These are phyloP conservation scores for Nothura maculosa DNA, from an alignment of 2,797 vertebrate species.

Conservation along the genomic window DNA sequence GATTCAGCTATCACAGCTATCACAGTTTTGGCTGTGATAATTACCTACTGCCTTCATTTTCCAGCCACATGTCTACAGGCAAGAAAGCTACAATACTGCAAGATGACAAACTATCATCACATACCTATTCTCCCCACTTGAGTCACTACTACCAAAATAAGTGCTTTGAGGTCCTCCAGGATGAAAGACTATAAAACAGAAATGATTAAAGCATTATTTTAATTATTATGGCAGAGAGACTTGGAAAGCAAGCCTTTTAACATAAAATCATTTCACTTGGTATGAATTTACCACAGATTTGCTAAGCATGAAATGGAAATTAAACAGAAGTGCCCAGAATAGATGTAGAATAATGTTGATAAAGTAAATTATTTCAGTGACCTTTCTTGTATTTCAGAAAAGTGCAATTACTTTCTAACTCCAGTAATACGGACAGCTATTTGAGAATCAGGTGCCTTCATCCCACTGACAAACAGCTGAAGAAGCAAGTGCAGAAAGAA, in stretches of 20 bases:
- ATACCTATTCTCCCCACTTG: not conserved
- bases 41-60: not conserved
- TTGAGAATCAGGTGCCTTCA: not conserved
- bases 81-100: not conserved
- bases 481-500: not conserved
- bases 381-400: not conserved
- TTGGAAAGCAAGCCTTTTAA: conserved; percentile 29
- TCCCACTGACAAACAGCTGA: not conserved
- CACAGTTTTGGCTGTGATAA: not conserved
- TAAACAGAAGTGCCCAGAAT: not conserved
- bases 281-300: not conserved
- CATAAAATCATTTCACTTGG: not conserved
- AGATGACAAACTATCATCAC: not conserved
- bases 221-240: not conserved
- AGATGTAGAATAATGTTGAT: not conserved
- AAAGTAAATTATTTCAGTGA: conserved; percentile 11
- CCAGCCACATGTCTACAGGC: not conserved
- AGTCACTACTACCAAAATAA: not conserved
- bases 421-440: not conserved
- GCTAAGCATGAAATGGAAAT: not conserved
- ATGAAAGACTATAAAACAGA: not conserved
- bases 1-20: not conserved
- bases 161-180: not conserved
- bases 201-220: not conserved
- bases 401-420: not conserved